Conservation (phyloP, 2,888 invertebrate genomes). For the Agriopis leucophaearia region DNA sequence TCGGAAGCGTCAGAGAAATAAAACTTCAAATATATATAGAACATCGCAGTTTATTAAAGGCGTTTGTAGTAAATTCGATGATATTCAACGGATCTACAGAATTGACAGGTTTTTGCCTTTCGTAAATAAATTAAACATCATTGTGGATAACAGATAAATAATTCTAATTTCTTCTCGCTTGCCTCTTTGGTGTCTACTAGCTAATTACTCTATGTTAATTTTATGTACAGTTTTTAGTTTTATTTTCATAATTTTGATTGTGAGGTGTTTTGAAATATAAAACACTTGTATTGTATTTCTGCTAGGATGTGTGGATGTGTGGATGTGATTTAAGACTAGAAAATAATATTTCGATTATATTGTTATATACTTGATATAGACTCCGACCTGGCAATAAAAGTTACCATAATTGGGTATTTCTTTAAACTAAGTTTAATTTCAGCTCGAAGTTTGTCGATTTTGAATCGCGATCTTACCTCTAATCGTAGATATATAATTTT, state of each 20-base stretch:
- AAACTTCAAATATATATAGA: constrained; percentile 61
- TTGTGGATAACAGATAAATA: constrained; percentile 83
- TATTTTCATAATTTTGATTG: constrained; percentile 45
- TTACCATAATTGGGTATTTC: constrained; percentile 8
- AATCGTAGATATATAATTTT: neutral
- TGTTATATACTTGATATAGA: constrained; percentile 27
- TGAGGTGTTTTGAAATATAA: constrained; percentile 48
- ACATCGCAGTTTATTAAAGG: constrained; percentile 75
- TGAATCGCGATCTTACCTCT: constrained; percentile 18
- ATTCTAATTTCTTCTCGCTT: constrained; percentile 70
- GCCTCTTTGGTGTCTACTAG: constrained; percentile 86
- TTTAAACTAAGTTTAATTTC: constrained; percentile 19
- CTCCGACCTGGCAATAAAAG: constrained; percentile 25
- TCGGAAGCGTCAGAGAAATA: constrained; percentile 10
- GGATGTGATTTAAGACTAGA: constrained; percentile 44
- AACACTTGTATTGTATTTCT: constrained; percentile 34
- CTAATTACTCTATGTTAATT: constrained; percentile 67
- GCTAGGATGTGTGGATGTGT: constrained; percentile 21
- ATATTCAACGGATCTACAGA: constrained; percentile 56
- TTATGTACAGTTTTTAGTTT: constrained; percentile 54
- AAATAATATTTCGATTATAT: constrained; percentile 37
- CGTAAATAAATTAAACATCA: constrained; percentile 83
- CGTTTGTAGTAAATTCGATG: constrained; percentile 71
- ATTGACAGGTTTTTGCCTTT: constrained; percentile 51
- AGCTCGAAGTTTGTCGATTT: constrained; percentile 20